A percentile compares a stretch with the other conserved stretches of the same genome.
These are phyloP conservation scores for Sceliomorpha sp. DNA, from an alignment of 2,888 invertebrate genomes.

Conservation along the genomic window DNA sequence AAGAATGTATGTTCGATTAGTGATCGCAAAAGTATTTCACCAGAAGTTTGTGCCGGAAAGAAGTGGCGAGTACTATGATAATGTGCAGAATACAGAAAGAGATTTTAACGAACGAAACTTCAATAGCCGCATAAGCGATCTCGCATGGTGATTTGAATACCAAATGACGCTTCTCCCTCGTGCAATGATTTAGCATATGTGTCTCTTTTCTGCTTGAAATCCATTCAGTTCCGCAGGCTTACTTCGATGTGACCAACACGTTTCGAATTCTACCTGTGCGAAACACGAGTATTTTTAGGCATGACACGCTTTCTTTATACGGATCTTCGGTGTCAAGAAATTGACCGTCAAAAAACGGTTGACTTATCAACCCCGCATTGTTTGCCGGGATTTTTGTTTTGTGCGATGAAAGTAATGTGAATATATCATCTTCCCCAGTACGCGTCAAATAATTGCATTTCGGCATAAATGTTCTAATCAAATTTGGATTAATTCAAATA, in stretches of 20 bases:
- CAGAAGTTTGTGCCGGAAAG: background rate
- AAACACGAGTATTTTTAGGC: slow-evolving; percentile 72
- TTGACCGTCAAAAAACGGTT: slow-evolving; percentile 31
- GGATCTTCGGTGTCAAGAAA: slow-evolving; percentile 13
- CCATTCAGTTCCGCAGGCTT: slow-evolving; percentile 37
- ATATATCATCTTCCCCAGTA: too few relatives aligned
- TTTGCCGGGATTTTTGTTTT: too few relatives aligned
- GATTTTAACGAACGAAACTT: slow-evolving; percentile 61
- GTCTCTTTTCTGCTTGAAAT: slow-evolving; percentile 53
- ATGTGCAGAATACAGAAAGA: slow-evolving; percentile 26
- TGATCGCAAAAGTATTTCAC: too few relatives aligned
- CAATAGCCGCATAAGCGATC: slow-evolving; percentile 61
- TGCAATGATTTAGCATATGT: slow-evolving; percentile 62
- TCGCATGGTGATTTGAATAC: slow-evolving; percentile 71
- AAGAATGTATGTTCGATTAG: too few relatives aligned
- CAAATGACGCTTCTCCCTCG: slow-evolving; percentile 67
- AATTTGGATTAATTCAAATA: too few relatives aligned
- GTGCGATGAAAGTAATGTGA: too few relatives aligned
- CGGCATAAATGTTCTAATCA: too few relatives aligned
- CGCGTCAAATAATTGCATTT: too few relatives aligned
- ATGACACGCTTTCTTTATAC: slow-evolving; percentile 68
- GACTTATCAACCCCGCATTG: slow-evolving; percentile 12
- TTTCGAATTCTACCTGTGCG: slow-evolving; percentile 61
- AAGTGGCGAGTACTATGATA: slow-evolving; percentile 12
- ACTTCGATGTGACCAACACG: slow-evolving; percentile 12